These are phyloP conservation scores for Dryocosmus kuriphilus DNA, from an alignment of 2,888 invertebrate species.

Conservation along the genomic window DNA sequence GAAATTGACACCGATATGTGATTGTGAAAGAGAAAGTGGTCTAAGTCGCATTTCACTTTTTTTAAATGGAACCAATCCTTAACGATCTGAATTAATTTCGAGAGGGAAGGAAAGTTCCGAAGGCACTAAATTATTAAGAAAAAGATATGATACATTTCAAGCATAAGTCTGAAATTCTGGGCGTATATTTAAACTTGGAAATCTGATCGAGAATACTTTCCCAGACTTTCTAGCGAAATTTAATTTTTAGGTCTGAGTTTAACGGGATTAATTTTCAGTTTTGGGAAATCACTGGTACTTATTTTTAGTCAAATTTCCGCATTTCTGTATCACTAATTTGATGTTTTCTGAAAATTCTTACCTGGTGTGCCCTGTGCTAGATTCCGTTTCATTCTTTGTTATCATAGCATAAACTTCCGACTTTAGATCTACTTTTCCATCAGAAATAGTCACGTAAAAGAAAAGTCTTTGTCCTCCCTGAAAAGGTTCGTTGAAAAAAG, in stretches of 20 bases:
- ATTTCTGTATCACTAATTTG: too few species aligned
- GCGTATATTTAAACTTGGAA: background rate
- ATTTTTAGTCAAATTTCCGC: too few species aligned
- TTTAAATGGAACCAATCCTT: conserved; percentile 4
- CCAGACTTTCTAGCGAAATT: conserved; percentile 27
- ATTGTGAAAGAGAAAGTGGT: conserved; percentile 38
- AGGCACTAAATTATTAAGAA: conserved; percentile 27
- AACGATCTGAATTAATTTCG: conserved; percentile 31
- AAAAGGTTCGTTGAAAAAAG: conserved; percentile 64
- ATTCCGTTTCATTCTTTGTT: conserved; percentile 74
- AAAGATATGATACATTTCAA: background rate
- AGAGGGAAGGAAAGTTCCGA: conserved; percentile 11
- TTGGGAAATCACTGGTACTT: background rate
- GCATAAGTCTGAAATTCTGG: conserved; percentile 4
- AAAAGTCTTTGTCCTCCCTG: conserved; percentile 84
- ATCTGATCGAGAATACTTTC: conserved; percentile 6
- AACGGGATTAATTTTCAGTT: background rate
- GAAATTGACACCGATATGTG: conserved; percentile 30
- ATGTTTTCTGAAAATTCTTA: conserved; percentile 40
- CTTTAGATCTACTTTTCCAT: conserved; percentile 83
- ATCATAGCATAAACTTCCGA: conserved; percentile 85
- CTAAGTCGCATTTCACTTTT: conserved; percentile 39
- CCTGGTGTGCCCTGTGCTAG: conserved; percentile 69
- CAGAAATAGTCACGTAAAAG: conserved; percentile 84
- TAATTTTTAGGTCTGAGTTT: conserved; percentile 11